phyloP scores from a whole-genome alignment of 1,140 invertebrate genomes.

The Sarcophaga bullata region DNA sequence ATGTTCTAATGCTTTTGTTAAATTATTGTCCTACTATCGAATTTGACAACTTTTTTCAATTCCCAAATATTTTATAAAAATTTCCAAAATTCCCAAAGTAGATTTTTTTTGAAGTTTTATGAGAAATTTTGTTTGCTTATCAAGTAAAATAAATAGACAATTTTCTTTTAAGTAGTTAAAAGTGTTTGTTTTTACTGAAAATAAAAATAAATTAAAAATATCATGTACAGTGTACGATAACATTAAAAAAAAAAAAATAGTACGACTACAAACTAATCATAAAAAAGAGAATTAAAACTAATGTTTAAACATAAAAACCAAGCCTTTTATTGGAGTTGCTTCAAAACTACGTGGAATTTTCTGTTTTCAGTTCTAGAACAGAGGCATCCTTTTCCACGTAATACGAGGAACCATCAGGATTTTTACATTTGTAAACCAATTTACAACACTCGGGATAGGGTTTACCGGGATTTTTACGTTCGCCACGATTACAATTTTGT shows the following conservation, averaged over 20 bases:
- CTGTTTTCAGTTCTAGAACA: conserved; percentile 27
- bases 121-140: too few relatives aligned
- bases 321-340: background rate
- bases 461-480: conserved; percentile 54
- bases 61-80: background rate
- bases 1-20: too few relatives aligned
- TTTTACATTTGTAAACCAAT: conserved; percentile 59
- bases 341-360: conserved; percentile 36
- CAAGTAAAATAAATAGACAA: too few relatives aligned
- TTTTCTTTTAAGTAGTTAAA: too few relatives aligned
- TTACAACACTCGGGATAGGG: conserved; percentile 61
- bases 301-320: background rate
- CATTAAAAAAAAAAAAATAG: background rate
- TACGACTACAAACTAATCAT: background rate
- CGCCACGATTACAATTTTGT: conserved; percentile 58
- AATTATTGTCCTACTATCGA: too few relatives aligned
- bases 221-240: background rate
- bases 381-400: conserved; percentile 49
- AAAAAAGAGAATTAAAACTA: background rate
- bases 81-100: background rate
- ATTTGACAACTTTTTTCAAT: background rate
- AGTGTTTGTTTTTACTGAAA: background rate
- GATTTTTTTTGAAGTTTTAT: too few relatives aligned
- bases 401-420: conserved; percentile 52
- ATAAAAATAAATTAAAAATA: background rate